Base-by-base conservation (phyloP, 2,113 vertebrate species). In the Sinocyclocheilus anshuiensis region DNA sequence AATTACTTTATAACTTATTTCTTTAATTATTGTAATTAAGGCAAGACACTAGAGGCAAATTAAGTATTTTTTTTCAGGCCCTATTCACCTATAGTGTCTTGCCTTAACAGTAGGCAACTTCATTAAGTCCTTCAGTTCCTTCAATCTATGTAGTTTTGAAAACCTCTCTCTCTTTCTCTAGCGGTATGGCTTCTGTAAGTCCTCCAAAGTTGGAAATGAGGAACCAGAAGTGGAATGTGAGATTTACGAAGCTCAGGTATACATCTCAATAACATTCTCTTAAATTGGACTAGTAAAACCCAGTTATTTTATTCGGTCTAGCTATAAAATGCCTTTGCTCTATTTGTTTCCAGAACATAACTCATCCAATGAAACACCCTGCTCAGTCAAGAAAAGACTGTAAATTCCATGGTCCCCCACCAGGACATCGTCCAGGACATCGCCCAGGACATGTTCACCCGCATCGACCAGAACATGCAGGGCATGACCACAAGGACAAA, bases 101-200 rank as follows among this genome's bases (percentile, higher is more conserved):
- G 1, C 63, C 63, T 67, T 33, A 29, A 15, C n/a, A 48, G 22
- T 26, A 6, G 22, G n/a, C 26, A 55, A 20, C 75, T 45, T 45
- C 9, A 9, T 45, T 45, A 45, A 11, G 42, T 45, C 9, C 6
- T 53, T 36, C 1, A 36, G 16, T 33, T 78, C 10, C 16, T 57
- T 78, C 13, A 55, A 57, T 6, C 4, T 59, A 10, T 33, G 50
- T 33, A 11, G 8, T 55, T 57, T 8, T 79, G 45, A 45, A 48
- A 1, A 6, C 7, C 42, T 42, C 42, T 42, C 42, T 79, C n/a
- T 20, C 10, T 63, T n/a, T 77, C 29, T 72, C 48, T 53, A 91
- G 89, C 69, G 36, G 24, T 65, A 84, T 84, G 91, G 91, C 2
- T 88, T 90, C 86, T 91, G 91, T 78, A 29, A 50, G 15, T 90